These are phyloP conservation scores for Cyprinus carpio DNA, from an alignment of 2,113 vertebrate genomes.

Conservation along the genomic window DNA sequence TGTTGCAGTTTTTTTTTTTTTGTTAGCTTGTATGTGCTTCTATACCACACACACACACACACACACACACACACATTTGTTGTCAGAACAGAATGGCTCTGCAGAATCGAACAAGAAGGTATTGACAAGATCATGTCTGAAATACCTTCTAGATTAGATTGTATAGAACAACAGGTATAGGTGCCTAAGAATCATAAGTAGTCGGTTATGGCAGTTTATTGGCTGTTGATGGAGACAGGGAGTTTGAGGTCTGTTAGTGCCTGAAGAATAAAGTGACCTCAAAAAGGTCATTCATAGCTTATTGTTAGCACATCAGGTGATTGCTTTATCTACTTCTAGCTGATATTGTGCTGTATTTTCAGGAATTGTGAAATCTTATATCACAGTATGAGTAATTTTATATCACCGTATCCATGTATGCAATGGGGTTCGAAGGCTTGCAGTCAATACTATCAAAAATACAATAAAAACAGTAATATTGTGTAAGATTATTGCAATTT, in stretches of 20 bases:
- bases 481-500: not conserved
- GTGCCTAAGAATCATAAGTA: not conserved
- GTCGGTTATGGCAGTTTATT: not conserved
- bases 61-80: too few species aligned
- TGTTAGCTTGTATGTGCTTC: not conserved
- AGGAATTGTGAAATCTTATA: not conserved
- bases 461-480: not conserved
- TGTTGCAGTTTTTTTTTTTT: not conserved
- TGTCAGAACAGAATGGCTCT: not conserved
- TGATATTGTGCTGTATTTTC: not conserved
- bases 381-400: not conserved
- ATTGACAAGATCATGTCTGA: slow-evolving; percentile 1
- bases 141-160: not conserved
- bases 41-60: not conserved
- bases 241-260: not conserved
- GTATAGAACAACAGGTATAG: not conserved
- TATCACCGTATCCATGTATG: not conserved
- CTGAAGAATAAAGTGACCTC: not conserved
- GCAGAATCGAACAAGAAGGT: slow-evolving; percentile 11
- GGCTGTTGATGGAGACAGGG: not conserved
- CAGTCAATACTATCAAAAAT: not conserved
- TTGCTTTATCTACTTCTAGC: not conserved
- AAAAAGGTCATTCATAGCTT: not conserved
- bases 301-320: not conserved
- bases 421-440: not conserved